Base-by-base conservation (phyloP, 2,888 invertebrate genomes). In the Ischnura elegans region DNA sequence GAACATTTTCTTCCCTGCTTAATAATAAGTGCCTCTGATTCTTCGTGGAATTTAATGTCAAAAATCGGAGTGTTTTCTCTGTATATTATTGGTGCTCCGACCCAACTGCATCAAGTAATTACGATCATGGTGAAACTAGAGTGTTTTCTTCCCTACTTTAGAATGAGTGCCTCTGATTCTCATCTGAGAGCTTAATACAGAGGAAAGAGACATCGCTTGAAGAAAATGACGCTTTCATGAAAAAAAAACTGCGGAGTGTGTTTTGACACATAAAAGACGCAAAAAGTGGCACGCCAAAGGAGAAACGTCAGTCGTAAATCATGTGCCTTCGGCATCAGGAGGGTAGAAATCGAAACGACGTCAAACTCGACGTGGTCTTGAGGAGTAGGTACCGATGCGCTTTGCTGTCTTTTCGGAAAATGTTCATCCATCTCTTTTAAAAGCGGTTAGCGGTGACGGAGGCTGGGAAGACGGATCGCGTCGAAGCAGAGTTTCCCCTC, bases 391-490 rank as follows among this genome's bases (percentile, higher is more conserved):
- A 5, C 36, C 42, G 13, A 42, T 85, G n/a, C n/a, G n/a, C n/a
- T n/a, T n/a, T n/a, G n/a, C n/a, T 85, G 85, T 86, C 86, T 86
- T 43, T 86, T 43, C 25, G 61, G 25, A 85, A 85, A 85, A 36
- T 43, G 21, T 43, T 43, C 45, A 45, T 43, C 45, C 51, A 51
- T 51, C 51, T 51, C 86, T 10, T 86, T 16, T 36, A 36, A 16
- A 45, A 19, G 86, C 25, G 25, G 13, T 86, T n/a, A 6, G 86
- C 86, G 25, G 25, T 86, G 86, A 86, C 86, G 86, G 86, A 86
- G 45, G 45, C 36, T 36, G 36, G 36, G 13, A 43, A 86, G 86
- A 8, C 19, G 25, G 86, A 86, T 45, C 45, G 86, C 45, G 43
- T 25, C 19, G 13, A 16, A 42, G 45, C 86, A 25, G 46, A 45